These are phyloP conservation scores for Apis mellifera DNA, from an alignment of 1,140 invertebrate species.

Conservation along the genomic window DNA sequence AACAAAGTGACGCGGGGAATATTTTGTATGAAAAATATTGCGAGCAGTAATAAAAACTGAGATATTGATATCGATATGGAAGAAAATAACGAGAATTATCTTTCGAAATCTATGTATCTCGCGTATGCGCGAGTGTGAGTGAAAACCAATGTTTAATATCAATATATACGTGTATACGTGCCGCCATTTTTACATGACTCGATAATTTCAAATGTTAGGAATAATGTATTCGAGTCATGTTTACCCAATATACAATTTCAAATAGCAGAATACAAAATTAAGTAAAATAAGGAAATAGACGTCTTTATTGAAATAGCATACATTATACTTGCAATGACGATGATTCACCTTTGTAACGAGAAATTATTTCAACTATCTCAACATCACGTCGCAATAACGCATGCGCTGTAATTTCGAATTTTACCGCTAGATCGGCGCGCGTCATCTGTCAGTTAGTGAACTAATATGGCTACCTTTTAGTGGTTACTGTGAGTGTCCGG, in stretches of 20 bases:
- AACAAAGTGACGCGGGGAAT: neutral
- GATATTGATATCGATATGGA: neutral
- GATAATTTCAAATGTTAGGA: neutral
- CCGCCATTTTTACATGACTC: neutral
- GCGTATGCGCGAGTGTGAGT: too few species aligned
- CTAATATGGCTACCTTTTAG: conserved; percentile 22
- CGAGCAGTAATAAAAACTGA: neutral
- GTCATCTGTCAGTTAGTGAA: neutral
- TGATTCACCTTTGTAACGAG: neutral
- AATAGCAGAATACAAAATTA: neutral
- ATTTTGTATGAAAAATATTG: neutral
- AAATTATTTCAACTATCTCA: neutral
- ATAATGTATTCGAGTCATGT: neutral
- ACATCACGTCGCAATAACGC: neutral
- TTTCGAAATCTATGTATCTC: neutral
- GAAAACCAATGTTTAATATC: too few species aligned
- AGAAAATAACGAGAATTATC: too few species aligned
- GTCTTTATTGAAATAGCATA: neutral
- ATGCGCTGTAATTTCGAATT: conserved; percentile 20
- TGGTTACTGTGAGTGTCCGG: neutral
- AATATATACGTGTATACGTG: too few species aligned
- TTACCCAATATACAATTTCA: neutral
- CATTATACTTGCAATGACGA: neutral
- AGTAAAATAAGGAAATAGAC: neutral
- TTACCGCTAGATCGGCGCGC: conserved; percentile 8